phyloP scores from a whole-genome alignment of 1,140 invertebrate genomes.

The Drosophila kurseongensis region DNA sequence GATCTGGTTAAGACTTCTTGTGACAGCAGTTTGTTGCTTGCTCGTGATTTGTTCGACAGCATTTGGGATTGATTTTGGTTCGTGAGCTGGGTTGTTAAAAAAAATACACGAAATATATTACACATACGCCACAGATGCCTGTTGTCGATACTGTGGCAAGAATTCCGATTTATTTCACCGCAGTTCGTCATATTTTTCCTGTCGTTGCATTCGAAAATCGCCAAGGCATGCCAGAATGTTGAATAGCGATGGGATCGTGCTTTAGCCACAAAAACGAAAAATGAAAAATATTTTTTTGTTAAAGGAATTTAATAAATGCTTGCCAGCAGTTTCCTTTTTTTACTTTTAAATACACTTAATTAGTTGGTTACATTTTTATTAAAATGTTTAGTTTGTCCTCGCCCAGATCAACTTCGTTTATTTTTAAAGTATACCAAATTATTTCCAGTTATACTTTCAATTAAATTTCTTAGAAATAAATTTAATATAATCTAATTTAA shows the following conservation, averaged over 20 bases:
- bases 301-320: background rate
- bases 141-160: conserved; percentile 34
- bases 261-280: background rate
- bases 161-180: conserved; percentile 37
- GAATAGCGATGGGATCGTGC: conserved; percentile 12
- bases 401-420: too few relatives aligned
- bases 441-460: too few relatives aligned
- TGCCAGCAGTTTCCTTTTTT: background rate
- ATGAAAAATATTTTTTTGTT: background rate
- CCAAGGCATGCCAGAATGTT: conserved; percentile 5
- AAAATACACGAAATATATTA: conserved; percentile 40
- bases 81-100: conserved; percentile 43
- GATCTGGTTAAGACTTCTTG: conserved; percentile 45
- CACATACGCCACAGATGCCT: conserved; percentile 50
- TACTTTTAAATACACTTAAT: background rate
- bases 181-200: conserved; percentile 43
- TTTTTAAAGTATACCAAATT: too few relatives aligned
- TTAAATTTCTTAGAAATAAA: too few relatives aligned
- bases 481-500: too few relatives aligned
- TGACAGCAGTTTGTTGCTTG: conserved; percentile 30
- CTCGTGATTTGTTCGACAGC: conserved; percentile 69
- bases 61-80: conserved; percentile 56
- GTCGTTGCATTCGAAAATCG: conserved; percentile 13
- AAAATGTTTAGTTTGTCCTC: too few relatives aligned
- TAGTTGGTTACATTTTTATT: background rate